Percentiles rank a stretch among this genome's conserved stretches.
These are phyloP conservation scores for Epistrophella euchroma DNA, from an alignment of 2,888 invertebrate genomes.

Conservation along the genomic window DNA sequence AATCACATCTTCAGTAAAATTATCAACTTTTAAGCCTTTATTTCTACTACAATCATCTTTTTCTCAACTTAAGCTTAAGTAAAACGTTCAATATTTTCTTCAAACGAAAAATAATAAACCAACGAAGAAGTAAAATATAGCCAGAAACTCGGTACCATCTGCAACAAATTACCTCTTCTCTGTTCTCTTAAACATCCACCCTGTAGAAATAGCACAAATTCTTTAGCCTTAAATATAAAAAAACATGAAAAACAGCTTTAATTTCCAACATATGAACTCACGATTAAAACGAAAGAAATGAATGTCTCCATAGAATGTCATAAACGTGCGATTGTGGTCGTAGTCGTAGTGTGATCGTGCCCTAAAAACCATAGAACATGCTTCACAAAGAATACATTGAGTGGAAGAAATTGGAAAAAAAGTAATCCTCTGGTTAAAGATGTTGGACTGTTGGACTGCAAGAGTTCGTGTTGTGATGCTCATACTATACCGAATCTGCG, in stretches of 20 bases:
- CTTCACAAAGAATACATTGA: background rate
- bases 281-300: constrained; percentile 57
- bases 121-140: background rate
- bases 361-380: constrained; percentile 37
- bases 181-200: background rate
- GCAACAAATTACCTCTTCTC: constrained; percentile 63
- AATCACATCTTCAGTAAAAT: too few relatives aligned
- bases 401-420: constrained; percentile 20
- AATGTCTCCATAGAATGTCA: constrained; percentile 55
- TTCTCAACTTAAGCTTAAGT: constrained; percentile 14
- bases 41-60: too few relatives aligned
- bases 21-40: too few relatives aligned
- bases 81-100: constrained; percentile 39
- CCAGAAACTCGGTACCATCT: constrained; percentile 61
- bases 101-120: background rate
- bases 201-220: background rate
- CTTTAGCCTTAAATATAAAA: constrained; percentile 12
- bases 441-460: background rate
- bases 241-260: constrained; percentile 34
- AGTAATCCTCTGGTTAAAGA: constrained; percentile 17
- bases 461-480: background rate
- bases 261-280: constrained; percentile 66
- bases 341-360: constrained; percentile 47
- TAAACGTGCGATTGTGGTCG: constrained; percentile 54
- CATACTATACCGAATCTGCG: background rate